Evolutionary conservation across 1,140 invertebrate species (phyloP), one percentile per base, ranked within the genome.

Genomic region (Babylonia areolata): DNA sequence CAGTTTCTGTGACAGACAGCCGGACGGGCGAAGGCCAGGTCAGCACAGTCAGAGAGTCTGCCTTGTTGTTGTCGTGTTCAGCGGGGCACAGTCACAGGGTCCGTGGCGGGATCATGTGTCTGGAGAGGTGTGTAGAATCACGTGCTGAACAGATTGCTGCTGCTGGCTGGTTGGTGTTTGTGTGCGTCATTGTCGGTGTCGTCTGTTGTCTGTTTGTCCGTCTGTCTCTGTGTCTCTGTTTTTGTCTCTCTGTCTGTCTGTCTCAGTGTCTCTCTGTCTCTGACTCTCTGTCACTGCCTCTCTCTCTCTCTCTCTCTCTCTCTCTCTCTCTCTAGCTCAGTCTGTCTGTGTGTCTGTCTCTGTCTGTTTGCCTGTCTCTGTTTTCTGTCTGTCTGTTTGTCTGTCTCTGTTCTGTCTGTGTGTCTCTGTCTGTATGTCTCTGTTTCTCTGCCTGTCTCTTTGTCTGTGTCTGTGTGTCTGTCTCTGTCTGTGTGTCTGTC

Each of bases 251-350:
- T 51, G 46, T 84, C 39, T 15, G 42, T 86, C 81, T 54, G n/a
- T 40, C 35, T 35, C 42, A 39, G 54, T 86, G 54, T 71, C 81
- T 84, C 79, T 73, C 81, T 85, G 54, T 51, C 81, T 78, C 71
- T 58, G 64, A 73, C 42, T 73, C 51, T 69, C 2, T 69, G 0
- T 69, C 58, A 23, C 58, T 69, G 0, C 28, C 58, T 69, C 58
- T 69, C 58, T 69, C 58, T 69, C 2, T 69, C 58, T 64, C 6
- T 64, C 42, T 46, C 42, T n/a, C 42, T 46, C 42, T 46, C 58
- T 64, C 58, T 64, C 6, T 64, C 58, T 64, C 20, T 64, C n/a
- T n/a, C 20, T 69, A 15, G 17, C 20, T n/a, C 58, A 9, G 2
- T 6, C 20, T 31, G 2, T n/a, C 58, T 69, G 12, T n/a, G 6